A percentile compares a stretch with the other conserved stretches of the same genome.
These are phyloP conservation scores for Sphaerophoria taeniata DNA, from an alignment of 2,888 invertebrate species.

Conservation along the genomic window DNA sequence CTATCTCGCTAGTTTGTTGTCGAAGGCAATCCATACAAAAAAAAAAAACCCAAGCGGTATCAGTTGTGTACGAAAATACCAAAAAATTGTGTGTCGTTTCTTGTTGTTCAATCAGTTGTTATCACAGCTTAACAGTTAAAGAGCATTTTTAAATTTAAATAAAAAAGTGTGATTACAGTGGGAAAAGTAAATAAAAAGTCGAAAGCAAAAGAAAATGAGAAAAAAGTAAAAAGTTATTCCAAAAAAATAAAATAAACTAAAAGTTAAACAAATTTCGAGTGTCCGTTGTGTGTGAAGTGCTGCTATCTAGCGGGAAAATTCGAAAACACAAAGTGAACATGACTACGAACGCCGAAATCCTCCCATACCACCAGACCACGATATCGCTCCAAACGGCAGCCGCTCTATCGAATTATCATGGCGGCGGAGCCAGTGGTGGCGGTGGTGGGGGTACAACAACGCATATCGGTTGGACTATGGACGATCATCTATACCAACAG, in stretches of 20 bases:
- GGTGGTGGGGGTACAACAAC: conserved; percentile 77
- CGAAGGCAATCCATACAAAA: background rate
- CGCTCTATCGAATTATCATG: conserved; percentile 81
- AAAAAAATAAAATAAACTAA: conserved; percentile 53
- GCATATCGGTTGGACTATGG: conserved; percentile 79
- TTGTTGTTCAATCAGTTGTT: conserved; percentile 19
- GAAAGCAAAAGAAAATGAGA: conserved; percentile 12
- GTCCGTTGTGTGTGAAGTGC: conserved; percentile 27
- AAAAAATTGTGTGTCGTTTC: conserved; percentile 16
- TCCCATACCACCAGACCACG: conserved; percentile 82
- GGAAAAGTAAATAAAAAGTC: conserved; percentile 27
- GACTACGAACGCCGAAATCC: conserved; percentile 82
- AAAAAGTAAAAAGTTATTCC: conserved; percentile 53
- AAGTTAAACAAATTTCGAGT: conserved; percentile 14
- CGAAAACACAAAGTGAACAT: conserved; percentile 69
- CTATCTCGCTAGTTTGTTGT: conserved; percentile 39
- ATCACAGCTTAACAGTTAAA: conserved; percentile 34
- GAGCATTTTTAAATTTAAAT: conserved; percentile 7
- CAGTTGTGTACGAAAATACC: conserved; percentile 35
- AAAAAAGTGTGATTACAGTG: conserved; percentile 52
- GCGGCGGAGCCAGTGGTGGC: conserved; percentile 76
- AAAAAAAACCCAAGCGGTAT: conserved; percentile 38
- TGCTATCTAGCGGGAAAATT: conserved; percentile 26
- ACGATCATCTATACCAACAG: conserved; percentile 81
- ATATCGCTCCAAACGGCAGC: conserved; percentile 81